These are phyloP conservation scores for Zaprionus nigranus DNA, from an alignment of 1,140 invertebrate genomes.

Conservation along the genomic window DNA sequence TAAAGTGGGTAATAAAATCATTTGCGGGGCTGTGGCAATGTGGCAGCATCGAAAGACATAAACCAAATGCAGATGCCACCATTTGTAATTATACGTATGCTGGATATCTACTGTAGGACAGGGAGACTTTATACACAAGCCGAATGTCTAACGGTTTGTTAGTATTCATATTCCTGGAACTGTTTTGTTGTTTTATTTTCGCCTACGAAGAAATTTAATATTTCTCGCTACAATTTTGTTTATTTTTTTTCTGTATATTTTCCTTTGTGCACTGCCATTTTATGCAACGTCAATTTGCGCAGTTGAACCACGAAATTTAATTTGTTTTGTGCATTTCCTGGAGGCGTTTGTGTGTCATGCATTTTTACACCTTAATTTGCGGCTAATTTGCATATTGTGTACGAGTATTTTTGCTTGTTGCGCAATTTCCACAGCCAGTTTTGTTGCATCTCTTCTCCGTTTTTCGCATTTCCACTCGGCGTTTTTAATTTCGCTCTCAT, in stretches of 20 bases:
- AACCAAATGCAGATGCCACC: slow-evolving; percentile 69
- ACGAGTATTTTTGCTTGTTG: slow-evolving; percentile 65
- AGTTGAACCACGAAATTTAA: slow-evolving; percentile 61
- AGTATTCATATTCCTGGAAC: background rate
- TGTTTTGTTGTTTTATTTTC: background rate
- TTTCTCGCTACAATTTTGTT: slow-evolving; percentile 19
- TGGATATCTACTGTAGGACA: background rate
- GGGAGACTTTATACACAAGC: too few relatives aligned
- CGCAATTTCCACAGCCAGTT: slow-evolving; percentile 54
- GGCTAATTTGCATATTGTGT: slow-evolving; percentile 80
- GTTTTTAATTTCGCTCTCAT: slow-evolving; percentile 13
- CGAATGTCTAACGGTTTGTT: too few relatives aligned
- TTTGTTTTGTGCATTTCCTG: slow-evolving; percentile 73
- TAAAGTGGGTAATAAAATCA: slow-evolving; percentile 64
- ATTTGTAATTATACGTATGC: slow-evolving; percentile 26
- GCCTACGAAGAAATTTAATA: background rate
- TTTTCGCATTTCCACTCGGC: slow-evolving; percentile 3
- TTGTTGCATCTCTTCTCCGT: slow-evolving; percentile 21
- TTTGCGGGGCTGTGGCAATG: slow-evolving; percentile 65
- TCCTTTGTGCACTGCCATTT: slow-evolving; percentile 13
- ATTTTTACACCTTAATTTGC: slow-evolving; percentile 82
- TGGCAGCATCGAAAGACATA: slow-evolving; percentile 60
- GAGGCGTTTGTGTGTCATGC: slow-evolving; percentile 80
- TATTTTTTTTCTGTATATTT: slow-evolving; percentile 5
- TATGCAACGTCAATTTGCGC: slow-evolving; percentile 41